phyloP scores from a whole-genome alignment of 2,113 vertebrate genomes.

The Zosterops japonicus region DNA sequence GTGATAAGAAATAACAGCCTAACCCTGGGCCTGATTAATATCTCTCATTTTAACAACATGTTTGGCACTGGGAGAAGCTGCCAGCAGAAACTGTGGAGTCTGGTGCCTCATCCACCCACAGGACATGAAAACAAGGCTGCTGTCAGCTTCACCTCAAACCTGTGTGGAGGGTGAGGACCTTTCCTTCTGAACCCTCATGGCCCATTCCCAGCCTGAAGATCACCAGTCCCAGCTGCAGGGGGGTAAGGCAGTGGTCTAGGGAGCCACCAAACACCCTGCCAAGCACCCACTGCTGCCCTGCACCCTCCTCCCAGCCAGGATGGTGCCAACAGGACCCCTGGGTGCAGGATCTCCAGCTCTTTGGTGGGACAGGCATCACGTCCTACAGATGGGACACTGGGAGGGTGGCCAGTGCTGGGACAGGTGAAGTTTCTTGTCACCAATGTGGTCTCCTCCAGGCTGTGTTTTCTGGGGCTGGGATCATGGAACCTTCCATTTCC shows the following conservation, averaged over 20 bases:
- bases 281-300: neutral
- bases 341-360: neutral
- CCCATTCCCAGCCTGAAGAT: neutral
- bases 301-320: neutral
- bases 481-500: neutral
- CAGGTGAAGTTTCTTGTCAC: neutral
- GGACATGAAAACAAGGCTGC: neutral
- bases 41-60: neutral
- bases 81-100: neutral
- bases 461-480: neutral
- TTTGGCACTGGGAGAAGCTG: neutral
- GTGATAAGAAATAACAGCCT: neutral
- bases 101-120: neutral
- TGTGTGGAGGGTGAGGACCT: neutral
- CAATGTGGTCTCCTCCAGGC: fast-evolving
- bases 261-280: neutral
- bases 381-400: neutral
- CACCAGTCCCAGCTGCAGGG: neutral
- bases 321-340: neutral
- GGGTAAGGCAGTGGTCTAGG: neutral
- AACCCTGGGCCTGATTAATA: neutral
- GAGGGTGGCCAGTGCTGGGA: neutral
- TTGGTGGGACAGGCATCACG: fast-evolving
- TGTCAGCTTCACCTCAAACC: neutral
- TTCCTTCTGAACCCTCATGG: fast-evolving